Conservation (phyloP, 2,797 vertebrate genomes). For the Gymnopithys bicolor region DNA sequence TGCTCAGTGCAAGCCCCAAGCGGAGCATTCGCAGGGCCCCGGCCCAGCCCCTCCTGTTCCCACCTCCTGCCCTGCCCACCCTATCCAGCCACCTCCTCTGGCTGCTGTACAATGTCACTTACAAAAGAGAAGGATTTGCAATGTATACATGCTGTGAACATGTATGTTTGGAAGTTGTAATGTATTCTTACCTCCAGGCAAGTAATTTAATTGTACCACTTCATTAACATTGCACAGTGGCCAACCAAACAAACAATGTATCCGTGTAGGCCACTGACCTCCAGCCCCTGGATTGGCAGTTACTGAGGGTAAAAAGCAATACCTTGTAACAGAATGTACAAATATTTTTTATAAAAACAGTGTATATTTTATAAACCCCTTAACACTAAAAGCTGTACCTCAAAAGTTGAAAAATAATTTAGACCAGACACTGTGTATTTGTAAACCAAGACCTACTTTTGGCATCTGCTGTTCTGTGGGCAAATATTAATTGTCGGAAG, state of each 20-base stretch:
- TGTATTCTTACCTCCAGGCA: slow-evolving; percentile 74
- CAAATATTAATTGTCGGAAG: slow-evolving; percentile 37
- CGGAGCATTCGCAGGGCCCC: slow-evolving; percentile 18
- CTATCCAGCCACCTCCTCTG: too few species aligned
- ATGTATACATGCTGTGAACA: slow-evolving; percentile 78
- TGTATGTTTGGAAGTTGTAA: slow-evolving; percentile 78
- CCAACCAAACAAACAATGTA: slow-evolving; percentile 55
- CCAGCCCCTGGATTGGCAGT: slow-evolving; percentile 77
- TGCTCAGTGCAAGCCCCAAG: slow-evolving; percentile 51
- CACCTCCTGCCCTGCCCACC: neutral
- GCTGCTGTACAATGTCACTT: slow-evolving; percentile 59
- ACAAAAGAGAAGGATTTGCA: slow-evolving; percentile 65
- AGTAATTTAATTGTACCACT: slow-evolving; percentile 76
- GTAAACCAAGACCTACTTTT: slow-evolving; percentile 44
- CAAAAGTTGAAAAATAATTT: slow-evolving; percentile 74
- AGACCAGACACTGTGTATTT: slow-evolving; percentile 71
- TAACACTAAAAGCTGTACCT: slow-evolving; percentile 85
- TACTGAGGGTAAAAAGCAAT: slow-evolving; percentile 80
- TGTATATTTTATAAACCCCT: slow-evolving; percentile 82
- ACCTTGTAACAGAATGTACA: slow-evolving; percentile 83
- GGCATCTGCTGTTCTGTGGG: slow-evolving; percentile 46
- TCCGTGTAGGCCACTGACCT: slow-evolving; percentile 73
- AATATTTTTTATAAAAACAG: slow-evolving; percentile 83
- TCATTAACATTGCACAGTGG: slow-evolving; percentile 71
- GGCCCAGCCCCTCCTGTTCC: neutral